Evolutionary conservation across 2,113 vertebrate genomes (phyloP).

Genomic region (Ornithorhynchus anatinus): DNA sequence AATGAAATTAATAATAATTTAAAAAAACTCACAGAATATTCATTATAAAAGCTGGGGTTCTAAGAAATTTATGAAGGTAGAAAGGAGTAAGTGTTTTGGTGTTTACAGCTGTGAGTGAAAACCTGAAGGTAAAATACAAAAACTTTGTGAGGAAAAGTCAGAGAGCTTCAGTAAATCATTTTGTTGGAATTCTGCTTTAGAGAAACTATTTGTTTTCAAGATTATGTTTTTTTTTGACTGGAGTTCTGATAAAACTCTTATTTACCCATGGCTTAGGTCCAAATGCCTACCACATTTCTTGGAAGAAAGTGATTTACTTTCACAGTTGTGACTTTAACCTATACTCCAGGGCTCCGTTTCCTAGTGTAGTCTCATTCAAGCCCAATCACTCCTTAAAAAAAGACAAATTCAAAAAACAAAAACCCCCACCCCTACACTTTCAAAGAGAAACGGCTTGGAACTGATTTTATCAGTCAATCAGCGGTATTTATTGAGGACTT

Average conservation of each 20-base stretch:
- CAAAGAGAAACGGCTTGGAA: conserved; percentile 17
- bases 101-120: conserved; percentile 25
- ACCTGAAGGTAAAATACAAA: conserved; percentile 10
- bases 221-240: background rate
- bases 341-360: background rate
- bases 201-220: conserved; percentile 25
- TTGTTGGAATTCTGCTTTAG: conserved; percentile 1
- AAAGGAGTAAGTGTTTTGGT: conserved; percentile 18
- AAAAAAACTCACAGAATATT: conserved; percentile 33
- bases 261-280: background rate
- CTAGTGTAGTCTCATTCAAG: conserved; percentile 9
- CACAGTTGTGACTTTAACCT: conserved; percentile 22
- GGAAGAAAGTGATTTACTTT: conserved; percentile 12
- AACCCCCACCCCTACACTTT: conserved; percentile 20
- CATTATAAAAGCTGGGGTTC: conserved; percentile 15
- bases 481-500: no score
- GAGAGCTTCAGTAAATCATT: conserved; percentile 40
- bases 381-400: background rate
- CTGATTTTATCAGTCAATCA: no score
- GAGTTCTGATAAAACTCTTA: background rate
- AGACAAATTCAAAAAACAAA: no score
- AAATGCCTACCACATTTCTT: background rate
- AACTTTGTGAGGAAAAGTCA: conserved; percentile 26
- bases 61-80: conserved; percentile 15
- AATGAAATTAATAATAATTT: no score